Evolutionary conservation across 2,888 invertebrate genomes (phyloP), one percentile per base, ranked within the genome.

Genomic region (Ophion ventricosus): DNA sequence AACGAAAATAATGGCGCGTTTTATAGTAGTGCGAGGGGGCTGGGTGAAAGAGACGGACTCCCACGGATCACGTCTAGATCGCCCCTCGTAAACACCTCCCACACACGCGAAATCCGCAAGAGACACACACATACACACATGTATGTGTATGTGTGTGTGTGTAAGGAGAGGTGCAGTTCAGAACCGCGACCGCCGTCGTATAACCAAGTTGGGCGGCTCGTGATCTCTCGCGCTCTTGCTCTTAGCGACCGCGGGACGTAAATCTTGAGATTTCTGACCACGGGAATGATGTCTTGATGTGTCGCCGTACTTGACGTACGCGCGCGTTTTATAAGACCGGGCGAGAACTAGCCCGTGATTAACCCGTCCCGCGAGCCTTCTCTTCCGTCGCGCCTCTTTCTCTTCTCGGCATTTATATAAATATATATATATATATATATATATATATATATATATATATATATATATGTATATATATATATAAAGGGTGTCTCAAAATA

Each of bases 281-380:
- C 83, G 76, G 57, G 87, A 88, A 86, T 90, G 90, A 91, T 90
- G 91, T 91, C 91, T 91, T 91, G 90, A 90, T 91, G 90, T 88
- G 88, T 88, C 88, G 86, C 85, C 78, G 83, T 79, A 61, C 83
- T 67, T 84, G 87, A 87, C 83, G 79, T 85, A 82, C 73, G 79
- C 49, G 82, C 74, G 17, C 49, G 49, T 17, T 49, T 49, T 82
- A 78, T 78, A 86, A 80, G 66, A 79, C 75, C 76, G 70, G 49
- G 74, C 72, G 56, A 57, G 61, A 82, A 80, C 76, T 84, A 63
- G 74, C 69, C 85, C 69, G 76, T 87, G 87, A 89, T 89, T 89
- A 88, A 87, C 87, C 85, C 87, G 87, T 89, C 85, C 74, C 73
- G 76, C 82, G 77, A 84, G 79, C 75, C 72, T 76, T 83, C 77